phyloP scores from a whole-genome alignment of 2,888 invertebrate genomes.

The Hirtodrosophila duncani region DNA sequence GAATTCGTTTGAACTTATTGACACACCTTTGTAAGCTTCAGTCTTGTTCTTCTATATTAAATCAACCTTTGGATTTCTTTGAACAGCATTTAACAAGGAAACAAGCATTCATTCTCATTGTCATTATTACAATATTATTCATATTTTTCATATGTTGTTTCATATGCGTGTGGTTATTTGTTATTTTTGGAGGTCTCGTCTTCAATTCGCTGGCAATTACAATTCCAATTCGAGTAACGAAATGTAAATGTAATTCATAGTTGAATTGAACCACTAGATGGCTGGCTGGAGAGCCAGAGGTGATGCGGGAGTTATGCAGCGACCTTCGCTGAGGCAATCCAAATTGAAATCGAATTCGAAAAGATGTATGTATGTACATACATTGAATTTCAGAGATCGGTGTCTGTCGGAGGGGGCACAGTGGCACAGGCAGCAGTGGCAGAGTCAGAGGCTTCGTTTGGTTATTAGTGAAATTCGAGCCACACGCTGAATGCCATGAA shows the following conservation, averaged over 20 bases:
- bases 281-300: conserved; percentile 12
- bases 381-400: no score
- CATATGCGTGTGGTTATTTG: conserved; percentile 6
- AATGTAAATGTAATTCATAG: conserved; percentile 63
- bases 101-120: no score
- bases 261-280: conserved; percentile 48
- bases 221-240: conserved; percentile 34
- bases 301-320: conserved; percentile 12
- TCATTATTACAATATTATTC: neutral
- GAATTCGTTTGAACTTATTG: no score
- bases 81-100: no score
- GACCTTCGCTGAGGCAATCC: conserved; percentile 55
- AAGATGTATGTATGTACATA: conserved; percentile 20
- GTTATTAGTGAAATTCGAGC: conserved; percentile 65
- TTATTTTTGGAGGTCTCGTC: no score
- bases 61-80: no score
- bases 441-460: no score
- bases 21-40: no score
- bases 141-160: conserved; percentile 1
- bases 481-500: conserved; percentile 57
- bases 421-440: no score
- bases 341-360: conserved; percentile 29
- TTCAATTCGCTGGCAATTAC: conserved; percentile 46
- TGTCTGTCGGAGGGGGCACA: no score
- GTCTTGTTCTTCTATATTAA: no score